Conservation (phyloP, 2,888 invertebrate genomes). For the Tiliacea aurago region DNA sequence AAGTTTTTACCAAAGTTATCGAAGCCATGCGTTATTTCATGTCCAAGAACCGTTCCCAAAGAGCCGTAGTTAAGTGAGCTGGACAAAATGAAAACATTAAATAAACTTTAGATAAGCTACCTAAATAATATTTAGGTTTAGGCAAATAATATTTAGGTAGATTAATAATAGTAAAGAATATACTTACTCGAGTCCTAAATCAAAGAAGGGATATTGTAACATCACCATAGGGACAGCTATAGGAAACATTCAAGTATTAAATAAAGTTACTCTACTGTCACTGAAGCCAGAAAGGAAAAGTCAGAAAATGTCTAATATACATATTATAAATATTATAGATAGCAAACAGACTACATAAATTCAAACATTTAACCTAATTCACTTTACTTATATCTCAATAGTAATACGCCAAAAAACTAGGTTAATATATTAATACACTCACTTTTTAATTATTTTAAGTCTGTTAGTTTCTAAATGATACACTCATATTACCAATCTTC, state of each 20-base stretch:
- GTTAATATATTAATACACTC: no score
- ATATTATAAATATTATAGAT: not conserved
- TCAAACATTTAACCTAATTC: not conserved
- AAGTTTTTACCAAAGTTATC: slow-evolving; percentile 86
- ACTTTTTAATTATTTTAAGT: no score
- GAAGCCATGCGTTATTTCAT: slow-evolving; percentile 92
- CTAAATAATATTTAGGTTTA: no score
- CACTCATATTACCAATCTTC: not conserved
- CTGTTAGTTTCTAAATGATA: no score
- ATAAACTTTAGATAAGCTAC: not conserved
- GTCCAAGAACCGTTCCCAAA: slow-evolving; percentile 94
- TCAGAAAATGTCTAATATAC: not conserved
- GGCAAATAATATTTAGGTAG: no score
- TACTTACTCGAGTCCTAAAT: slow-evolving; percentile 96
- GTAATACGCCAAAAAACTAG: not conserved
- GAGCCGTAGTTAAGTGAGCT: slow-evolving; percentile 96
- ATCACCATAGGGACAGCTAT: slow-evolving; percentile 96
- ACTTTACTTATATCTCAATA: not conserved
- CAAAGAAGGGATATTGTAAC: slow-evolving; percentile 95
- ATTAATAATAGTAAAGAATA: slow-evolving; percentile 1
- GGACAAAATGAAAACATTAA: slow-evolving; percentile 44
- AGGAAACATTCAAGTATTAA: slow-evolving; percentile 53
- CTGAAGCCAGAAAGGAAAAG: not conserved
- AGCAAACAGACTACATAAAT: not conserved
- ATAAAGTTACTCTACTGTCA: slow-evolving; percentile 20